These are phyloP conservation scores for Oceanites oceanicus DNA, from an alignment of 2,113 vertebrate genomes.

Conservation along the genomic window DNA sequence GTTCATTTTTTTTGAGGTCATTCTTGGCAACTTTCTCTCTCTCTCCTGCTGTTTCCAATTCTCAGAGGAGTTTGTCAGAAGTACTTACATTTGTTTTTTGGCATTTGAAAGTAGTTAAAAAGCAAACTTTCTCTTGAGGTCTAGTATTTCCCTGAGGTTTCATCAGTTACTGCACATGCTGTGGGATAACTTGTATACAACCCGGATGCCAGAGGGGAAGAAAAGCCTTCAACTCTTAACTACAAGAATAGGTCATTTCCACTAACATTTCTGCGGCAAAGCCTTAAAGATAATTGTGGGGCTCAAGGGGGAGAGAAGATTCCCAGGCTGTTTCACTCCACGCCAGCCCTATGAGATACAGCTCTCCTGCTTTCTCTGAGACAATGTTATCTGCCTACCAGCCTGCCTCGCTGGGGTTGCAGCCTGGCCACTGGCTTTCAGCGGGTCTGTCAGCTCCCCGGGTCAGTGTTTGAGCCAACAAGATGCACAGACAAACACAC, in stretches of 20 bases:
- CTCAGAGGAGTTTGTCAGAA: background rate
- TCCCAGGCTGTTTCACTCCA: background rate
- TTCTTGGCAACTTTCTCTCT: background rate
- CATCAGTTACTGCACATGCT: background rate
- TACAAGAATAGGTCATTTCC: background rate
- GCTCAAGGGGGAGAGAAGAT: background rate
- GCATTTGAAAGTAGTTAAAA: slow-evolving; percentile 19
- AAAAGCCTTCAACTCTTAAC: background rate
- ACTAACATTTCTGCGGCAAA: background rate
- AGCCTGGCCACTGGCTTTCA: background rate
- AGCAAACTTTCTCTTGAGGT: slow-evolving; percentile 13
- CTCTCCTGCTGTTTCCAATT: background rate
- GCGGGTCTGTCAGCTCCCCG: background rate
- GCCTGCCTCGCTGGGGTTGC: accelerated
- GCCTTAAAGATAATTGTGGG: background rate
- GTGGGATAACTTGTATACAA: background rate
- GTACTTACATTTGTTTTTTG: background rate
- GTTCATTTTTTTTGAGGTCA: background rate
- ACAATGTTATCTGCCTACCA: background rate
- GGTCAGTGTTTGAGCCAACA: background rate
- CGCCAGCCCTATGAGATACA: accelerated
- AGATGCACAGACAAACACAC: background rate
- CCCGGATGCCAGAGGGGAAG: background rate
- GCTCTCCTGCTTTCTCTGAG: background rate
- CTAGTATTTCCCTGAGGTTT: slow-evolving; percentile 31